Evolutionary conservation across 2,888 invertebrate species (phyloP).

Genomic region (Rhyacophila evoluta): DNA sequence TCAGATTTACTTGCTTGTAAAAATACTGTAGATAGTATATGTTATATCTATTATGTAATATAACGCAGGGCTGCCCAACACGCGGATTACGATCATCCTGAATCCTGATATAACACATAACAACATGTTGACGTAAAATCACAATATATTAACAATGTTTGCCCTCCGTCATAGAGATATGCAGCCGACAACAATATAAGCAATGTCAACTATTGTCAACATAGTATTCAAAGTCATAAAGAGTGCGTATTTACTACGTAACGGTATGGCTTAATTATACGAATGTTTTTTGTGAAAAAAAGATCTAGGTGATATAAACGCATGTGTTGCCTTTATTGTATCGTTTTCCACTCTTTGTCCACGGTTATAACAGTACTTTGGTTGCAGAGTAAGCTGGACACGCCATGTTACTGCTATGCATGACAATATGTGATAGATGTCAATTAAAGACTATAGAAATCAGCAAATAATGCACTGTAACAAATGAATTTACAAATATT

Average conservation of each 20-base stretch:
- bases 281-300: background rate
- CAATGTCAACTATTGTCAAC: slow-evolving; percentile 7
- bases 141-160: background rate
- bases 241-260: background rate
- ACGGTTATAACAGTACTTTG: background rate
- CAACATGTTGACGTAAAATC: background rate
- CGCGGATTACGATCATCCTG: too few species aligned
- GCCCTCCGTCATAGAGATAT: background rate
- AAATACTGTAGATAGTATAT: too few species aligned
- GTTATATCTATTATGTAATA: too few species aligned
- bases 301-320: background rate
- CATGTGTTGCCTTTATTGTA: background rate
- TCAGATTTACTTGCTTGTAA: too few species aligned
- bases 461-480: background rate
- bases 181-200: background rate
- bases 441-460: background rate
- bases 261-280: background rate
- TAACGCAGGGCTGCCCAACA: too few species aligned
- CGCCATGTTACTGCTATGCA: background rate
- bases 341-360: background rate
- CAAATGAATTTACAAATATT: background rate
- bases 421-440: background rate
- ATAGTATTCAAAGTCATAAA: background rate
- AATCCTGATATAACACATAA: too few species aligned
- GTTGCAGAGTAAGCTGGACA: background rate